Conservation (phyloP, 2,797 vertebrate genomes). For the Syndactyla subalaris region DNA sequence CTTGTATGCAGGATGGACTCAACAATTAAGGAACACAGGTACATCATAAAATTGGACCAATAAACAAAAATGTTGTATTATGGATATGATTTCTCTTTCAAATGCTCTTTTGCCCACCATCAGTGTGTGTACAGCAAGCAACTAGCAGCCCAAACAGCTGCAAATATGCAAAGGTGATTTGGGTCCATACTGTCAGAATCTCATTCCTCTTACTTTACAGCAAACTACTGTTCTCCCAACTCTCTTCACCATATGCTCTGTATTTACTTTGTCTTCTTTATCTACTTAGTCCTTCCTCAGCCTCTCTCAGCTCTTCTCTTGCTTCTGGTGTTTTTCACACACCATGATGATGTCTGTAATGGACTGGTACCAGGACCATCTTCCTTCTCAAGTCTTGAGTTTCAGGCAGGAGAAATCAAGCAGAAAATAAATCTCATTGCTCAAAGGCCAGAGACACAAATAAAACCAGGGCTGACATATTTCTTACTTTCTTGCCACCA, state of each 20-base stretch:
- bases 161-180: not conserved
- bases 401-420: not conserved
- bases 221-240: not conserved
- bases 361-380: not conserved
- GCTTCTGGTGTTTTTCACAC: not conserved
- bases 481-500: not conserved
- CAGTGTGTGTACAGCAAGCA: not conserved
- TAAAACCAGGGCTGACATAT: not conserved
- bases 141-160: not conserved
- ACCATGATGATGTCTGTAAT: not conserved
- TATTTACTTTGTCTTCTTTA: not conserved
- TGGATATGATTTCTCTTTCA: not conserved
- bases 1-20: not conserved
- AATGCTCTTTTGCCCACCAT: not conserved
- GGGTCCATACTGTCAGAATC: not conserved
- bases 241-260: fast-evolving
- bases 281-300: not conserved
- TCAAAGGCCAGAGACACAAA: not conserved
- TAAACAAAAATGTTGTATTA: not conserved
- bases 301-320: not conserved
- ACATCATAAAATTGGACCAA: not conserved
- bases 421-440: not conserved
- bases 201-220: not conserved
- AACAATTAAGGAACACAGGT: not conserved
- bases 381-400: not conserved